A percentile compares a stretch with the other conserved stretches of the same genome.
Evolutionary conservation across 2,113 vertebrate species (phyloP).

Genomic region (Eretmochelys imbricata): DNA sequence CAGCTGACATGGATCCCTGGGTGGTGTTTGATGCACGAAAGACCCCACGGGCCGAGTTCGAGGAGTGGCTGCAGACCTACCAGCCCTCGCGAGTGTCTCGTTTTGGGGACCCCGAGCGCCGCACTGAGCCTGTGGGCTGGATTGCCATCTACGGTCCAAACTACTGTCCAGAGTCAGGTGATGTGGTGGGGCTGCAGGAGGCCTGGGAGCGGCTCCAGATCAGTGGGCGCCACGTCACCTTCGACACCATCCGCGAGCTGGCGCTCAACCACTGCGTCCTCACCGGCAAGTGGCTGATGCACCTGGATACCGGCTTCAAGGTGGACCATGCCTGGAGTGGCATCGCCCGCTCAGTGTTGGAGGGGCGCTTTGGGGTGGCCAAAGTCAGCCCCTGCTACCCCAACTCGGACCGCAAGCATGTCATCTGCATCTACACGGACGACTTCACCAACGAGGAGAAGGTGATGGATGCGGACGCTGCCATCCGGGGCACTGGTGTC

Average conservation of each 20-base stretch:
- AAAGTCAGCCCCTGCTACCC: slow-evolving; percentile 87
- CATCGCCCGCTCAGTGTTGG: slow-evolving; percentile 83
- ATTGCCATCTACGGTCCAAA: slow-evolving; percentile 82
- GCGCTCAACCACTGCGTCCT: slow-evolving; percentile 88
- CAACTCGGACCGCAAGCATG: slow-evolving; percentile 78
- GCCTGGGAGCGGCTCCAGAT: slow-evolving; percentile 87
- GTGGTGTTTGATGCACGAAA: slow-evolving; percentile 86
- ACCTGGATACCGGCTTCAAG: slow-evolving; percentile 90
- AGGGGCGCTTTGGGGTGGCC: slow-evolving; percentile 81
- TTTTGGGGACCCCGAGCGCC: slow-evolving; percentile 77
- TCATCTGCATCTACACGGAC: slow-evolving; percentile 89
- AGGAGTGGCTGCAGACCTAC: slow-evolving; percentile 88
- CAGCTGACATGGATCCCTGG: slow-evolving; percentile 93
- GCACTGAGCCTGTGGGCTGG: slow-evolving; percentile 85
- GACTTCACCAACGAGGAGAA: slow-evolving; percentile 89
- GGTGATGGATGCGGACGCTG: slow-evolving; percentile 81
- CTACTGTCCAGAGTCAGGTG: slow-evolving; percentile 49
- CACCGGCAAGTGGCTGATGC: slow-evolving; percentile 90
- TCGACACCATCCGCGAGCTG: slow-evolving; percentile 85
- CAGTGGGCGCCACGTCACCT: slow-evolving; percentile 81
- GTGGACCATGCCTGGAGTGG: slow-evolving; percentile 90
- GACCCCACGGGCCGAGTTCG: slow-evolving; percentile 84
- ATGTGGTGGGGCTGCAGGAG: slow-evolving; percentile 85
- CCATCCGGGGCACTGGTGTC: slow-evolving; percentile 86
- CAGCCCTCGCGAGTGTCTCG: slow-evolving; percentile 86